These are phyloP conservation scores for Hemichromis elongatus DNA, from an alignment of 2,113 vertebrate species.

Conservation along the genomic window DNA sequence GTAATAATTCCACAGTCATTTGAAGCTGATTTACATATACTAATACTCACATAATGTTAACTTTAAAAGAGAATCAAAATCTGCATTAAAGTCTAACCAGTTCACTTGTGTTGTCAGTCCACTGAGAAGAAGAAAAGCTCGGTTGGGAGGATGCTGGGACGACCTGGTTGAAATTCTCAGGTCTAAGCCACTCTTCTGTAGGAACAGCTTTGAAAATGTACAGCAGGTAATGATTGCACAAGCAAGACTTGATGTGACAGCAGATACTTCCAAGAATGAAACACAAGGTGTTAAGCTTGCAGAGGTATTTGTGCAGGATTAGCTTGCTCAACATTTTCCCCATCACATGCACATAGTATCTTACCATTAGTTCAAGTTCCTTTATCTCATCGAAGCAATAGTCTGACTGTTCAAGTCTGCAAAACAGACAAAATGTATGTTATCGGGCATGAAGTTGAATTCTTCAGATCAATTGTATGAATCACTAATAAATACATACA, in stretches of 20 bases:
- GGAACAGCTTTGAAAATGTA: neutral
- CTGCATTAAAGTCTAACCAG: neutral
- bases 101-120: neutral
- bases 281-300: constrained; percentile 7
- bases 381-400: neutral
- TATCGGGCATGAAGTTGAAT: neutral
- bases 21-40: constrained; percentile 38
- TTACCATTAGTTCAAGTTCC: neutral
- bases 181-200: neutral
- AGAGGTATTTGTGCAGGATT: constrained; percentile 23
- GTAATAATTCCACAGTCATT: constrained; percentile 40
- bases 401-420: neutral
- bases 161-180: neutral
- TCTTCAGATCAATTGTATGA: neutral
- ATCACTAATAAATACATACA: neutral
- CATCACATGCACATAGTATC: constrained; percentile 23
- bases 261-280: constrained; percentile 32
- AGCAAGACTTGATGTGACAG: neutral
- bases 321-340: constrained; percentile 6
- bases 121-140: neutral
- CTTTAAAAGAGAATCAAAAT: constrained; percentile 30
- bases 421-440: neutral
- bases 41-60: constrained; percentile 25
- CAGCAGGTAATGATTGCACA: neutral
- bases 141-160: neutral